phyloP scores from a whole-genome alignment of 2,888 invertebrate genomes.

The Andrena haemorrhoa region DNA sequence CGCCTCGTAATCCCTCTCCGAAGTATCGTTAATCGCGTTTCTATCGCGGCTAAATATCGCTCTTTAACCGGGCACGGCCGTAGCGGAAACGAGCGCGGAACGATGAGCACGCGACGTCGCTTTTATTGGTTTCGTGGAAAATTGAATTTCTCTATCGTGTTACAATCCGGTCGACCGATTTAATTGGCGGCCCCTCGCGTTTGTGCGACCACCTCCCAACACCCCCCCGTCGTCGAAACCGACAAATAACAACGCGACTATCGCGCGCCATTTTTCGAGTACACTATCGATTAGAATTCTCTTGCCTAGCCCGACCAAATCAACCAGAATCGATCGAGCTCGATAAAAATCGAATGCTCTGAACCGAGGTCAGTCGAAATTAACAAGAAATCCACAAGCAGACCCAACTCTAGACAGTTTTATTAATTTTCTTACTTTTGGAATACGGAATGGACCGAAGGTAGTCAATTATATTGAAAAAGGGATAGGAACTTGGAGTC shows the following conservation, averaged over 20 bases:
- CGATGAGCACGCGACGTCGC: constrained; percentile 40
- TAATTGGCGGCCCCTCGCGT: constrained; percentile 46
- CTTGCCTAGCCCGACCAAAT: neutral
- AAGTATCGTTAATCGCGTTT: constrained; percentile 44
- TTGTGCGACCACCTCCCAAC: neutral
- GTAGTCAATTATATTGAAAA: neutral
- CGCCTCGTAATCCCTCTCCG: constrained; percentile 27
- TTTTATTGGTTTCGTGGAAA: constrained; percentile 55
- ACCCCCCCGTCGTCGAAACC: neutral
- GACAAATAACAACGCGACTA: constrained; percentile 15
- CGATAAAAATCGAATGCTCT: neutral
- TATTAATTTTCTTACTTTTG: too few relatives aligned
- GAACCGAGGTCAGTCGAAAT: neutral
- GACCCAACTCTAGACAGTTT: too few relatives aligned
- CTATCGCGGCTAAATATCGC: constrained; percentile 46
- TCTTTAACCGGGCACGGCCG: constrained; percentile 31
- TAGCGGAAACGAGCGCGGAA: constrained; percentile 30
- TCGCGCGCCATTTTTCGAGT: constrained; percentile 10
- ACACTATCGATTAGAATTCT: neutral
- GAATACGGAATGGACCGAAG: too few relatives aligned
- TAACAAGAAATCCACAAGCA: neutral
- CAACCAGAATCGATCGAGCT: neutral
- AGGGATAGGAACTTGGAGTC: too few relatives aligned
- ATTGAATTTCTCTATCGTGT: constrained; percentile 59
- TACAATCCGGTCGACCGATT: constrained; percentile 48